A percentile compares a stretch with the other conserved stretches of the same genome.
These are phyloP conservation scores for Serripes groenlandicus DNA, from an alignment of 2,888 invertebrate species.

Conservation along the genomic window DNA sequence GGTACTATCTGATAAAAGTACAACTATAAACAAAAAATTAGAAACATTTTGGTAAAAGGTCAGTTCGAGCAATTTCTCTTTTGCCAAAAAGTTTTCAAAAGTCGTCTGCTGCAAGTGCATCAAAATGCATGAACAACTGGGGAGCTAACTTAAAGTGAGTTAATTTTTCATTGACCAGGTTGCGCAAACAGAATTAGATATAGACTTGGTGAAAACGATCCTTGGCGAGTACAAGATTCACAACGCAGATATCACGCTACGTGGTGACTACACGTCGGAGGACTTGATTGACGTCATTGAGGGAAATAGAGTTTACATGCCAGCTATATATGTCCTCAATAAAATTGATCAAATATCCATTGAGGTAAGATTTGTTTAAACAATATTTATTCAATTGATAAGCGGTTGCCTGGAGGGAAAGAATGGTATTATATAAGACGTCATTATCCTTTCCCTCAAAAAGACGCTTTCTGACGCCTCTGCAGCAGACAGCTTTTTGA, in stretches of 20 bases:
- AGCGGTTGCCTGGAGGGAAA: too few species aligned
- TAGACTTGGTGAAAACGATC: constrained; percentile 97
- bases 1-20: too few species aligned
- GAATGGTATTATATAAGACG: too few species aligned
- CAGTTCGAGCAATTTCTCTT: too few species aligned
- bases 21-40: too few species aligned
- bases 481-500: too few species aligned
- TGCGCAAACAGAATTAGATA: constrained; percentile 96
- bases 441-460: too few species aligned
- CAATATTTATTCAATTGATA: too few species aligned
- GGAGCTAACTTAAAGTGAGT: not conserved
- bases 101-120: not conserved
- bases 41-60: too few species aligned
- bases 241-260: constrained; percentile 98
- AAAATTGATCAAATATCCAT: constrained; percentile 94
- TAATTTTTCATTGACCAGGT: constrained; percentile 73
- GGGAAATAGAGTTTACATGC: constrained; percentile 99
- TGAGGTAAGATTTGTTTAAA: constrained; percentile 86
- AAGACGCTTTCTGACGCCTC: too few species aligned
- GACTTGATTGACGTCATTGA: constrained; percentile 99
- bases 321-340: constrained; percentile 99
- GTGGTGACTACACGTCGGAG: constrained; percentile 95
- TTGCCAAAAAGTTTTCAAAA: not conserved
- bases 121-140: not conserved
- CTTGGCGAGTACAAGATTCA: constrained; percentile 99